Evolutionary conservation across 1,140 invertebrate genomes (phyloP).

Genomic region (Pseudobourletiella spinata): DNA sequence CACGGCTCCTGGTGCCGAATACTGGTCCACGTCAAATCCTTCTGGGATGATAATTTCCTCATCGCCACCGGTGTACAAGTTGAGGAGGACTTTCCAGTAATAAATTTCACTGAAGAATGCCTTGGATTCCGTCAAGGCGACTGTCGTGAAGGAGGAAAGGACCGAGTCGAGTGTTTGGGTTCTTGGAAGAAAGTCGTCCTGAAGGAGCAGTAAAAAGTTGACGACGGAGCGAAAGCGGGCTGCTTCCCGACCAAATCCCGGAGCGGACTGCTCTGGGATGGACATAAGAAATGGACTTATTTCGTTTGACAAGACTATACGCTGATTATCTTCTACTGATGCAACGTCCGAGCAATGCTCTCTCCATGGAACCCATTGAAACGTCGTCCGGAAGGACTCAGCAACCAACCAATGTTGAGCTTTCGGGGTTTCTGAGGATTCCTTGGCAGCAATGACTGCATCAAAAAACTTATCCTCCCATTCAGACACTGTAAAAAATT

Average conservation of each 20-base stretch:
- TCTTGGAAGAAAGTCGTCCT: slow-evolving; percentile 30
- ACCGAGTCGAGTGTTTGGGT: slow-evolving; percentile 28
- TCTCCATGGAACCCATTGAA: slow-evolving; percentile 29
- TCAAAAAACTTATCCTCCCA: slow-evolving; percentile 11
- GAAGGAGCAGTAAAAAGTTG: slow-evolving; percentile 18
- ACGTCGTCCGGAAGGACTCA: slow-evolving; percentile 25
- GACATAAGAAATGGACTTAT: slow-evolving; percentile 15
- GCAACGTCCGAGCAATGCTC: slow-evolving; percentile 12
- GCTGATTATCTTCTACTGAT: slow-evolving; percentile 25
- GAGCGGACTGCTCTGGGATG: neutral
- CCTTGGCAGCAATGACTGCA: neutral
- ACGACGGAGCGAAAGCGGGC: slow-evolving; percentile 26
- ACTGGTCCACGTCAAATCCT: slow-evolving; percentile 22
- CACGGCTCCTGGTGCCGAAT: neutral
- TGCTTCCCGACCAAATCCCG: slow-evolving; percentile 19
- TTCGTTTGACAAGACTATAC: slow-evolving; percentile 17
- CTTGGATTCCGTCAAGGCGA: slow-evolving; percentile 16
- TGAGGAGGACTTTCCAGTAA: slow-evolving; percentile 28
- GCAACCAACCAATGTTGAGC: slow-evolving; percentile 21
- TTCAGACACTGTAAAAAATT: neutral
- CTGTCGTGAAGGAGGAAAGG: slow-evolving; percentile 10
- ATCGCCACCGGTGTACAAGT: slow-evolving; percentile 13
- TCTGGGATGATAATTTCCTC: slow-evolving; percentile 18
- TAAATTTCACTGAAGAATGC: slow-evolving; percentile 29
- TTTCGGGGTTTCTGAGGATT: neutral